Evolutionary conservation across 23 tunicate genomes (phyloP).

Genomic region (Ascidia mentula): DNA sequence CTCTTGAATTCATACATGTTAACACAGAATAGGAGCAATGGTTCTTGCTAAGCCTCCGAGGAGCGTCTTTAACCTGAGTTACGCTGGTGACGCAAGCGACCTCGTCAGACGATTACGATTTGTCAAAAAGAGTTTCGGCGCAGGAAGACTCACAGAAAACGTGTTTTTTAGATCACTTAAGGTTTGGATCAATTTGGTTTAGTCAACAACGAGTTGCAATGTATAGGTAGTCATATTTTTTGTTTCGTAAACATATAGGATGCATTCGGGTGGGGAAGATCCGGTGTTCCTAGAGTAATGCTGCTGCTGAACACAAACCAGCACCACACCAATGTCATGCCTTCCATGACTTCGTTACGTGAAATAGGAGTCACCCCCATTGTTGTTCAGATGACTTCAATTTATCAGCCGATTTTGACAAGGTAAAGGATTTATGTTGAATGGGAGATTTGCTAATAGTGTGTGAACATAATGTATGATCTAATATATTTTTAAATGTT

Average conservation of each 20-base stretch:
- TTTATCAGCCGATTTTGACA: neutral
- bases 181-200: neutral
- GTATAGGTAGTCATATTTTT: neutral
- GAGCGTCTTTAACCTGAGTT: neutral
- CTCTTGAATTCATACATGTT: neutral
- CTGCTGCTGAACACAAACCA: constrained; percentile 49
- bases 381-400: constrained; percentile 40
- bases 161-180: neutral
- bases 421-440: neutral
- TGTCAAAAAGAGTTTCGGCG: constrained; percentile 3
- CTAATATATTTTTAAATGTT: too few species aligned
- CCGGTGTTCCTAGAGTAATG: constrained; percentile 31
- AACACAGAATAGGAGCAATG: constrained; percentile 23
- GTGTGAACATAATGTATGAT: too few species aligned
- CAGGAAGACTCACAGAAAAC: neutral
- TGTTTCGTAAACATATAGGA: constrained; percentile 9
- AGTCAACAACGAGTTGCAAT: neutral
- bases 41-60: constrained; percentile 18
- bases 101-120: neutral
- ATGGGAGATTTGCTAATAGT: too few species aligned
- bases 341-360: neutral
- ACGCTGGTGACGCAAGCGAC: neutral
- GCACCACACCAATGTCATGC: constrained; percentile 35
- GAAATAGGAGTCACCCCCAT: constrained; percentile 37
- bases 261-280: constrained; percentile 27